Percentiles rank a stretch among this genome's conserved stretches.
Conservation (phyloP, 2,113 vertebrate genomes). For the Scortum barcoo region DNA sequence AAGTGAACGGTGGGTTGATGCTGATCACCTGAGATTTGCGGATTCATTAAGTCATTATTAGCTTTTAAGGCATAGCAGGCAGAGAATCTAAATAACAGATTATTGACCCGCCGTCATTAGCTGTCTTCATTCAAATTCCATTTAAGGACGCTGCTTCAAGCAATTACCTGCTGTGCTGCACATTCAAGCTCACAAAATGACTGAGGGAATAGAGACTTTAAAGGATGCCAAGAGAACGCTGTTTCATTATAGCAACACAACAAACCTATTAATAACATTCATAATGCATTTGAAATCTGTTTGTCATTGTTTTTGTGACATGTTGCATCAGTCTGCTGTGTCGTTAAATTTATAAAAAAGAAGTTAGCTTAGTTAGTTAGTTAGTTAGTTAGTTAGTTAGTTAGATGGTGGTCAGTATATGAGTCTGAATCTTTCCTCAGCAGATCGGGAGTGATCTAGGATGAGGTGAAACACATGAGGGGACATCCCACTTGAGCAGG, state of each 20-base stretch:
- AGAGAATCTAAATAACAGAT: constrained; percentile 43
- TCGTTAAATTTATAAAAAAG: too few relatives aligned
- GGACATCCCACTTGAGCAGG: neutral
- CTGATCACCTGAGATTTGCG: constrained; percentile 36
- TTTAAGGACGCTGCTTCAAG: constrained; percentile 39
- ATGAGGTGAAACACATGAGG: neutral
- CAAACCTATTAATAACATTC: constrained; percentile 45
- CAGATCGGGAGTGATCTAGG: neutral
- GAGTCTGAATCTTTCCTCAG: neutral
- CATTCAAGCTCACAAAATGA: constrained; percentile 43
- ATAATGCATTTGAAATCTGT: constrained; percentile 38
- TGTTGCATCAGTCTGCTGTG: constrained; percentile 9
- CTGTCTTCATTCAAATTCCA: constrained; percentile 39
- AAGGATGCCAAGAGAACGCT: constrained; percentile 46
- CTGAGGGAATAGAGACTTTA: constrained; percentile 52
- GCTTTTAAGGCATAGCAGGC: constrained; percentile 33
- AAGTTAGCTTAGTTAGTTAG: constrained; percentile 12
- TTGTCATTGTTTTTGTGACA: constrained; percentile 17
- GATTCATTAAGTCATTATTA: constrained; percentile 32
- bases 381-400: constrained; percentile 26
- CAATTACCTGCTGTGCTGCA: constrained; percentile 46
- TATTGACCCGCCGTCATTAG: constrained; percentile 48
- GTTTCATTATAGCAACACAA: constrained; percentile 53
- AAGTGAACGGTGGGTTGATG: constrained; percentile 18
- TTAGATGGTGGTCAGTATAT: neutral